Percentiles rank a stretch among this genome's conserved stretches.
Evolutionary conservation across 2,797 vertebrate genomes (phyloP).

Genomic region (Labroides dimidiatus): DNA sequence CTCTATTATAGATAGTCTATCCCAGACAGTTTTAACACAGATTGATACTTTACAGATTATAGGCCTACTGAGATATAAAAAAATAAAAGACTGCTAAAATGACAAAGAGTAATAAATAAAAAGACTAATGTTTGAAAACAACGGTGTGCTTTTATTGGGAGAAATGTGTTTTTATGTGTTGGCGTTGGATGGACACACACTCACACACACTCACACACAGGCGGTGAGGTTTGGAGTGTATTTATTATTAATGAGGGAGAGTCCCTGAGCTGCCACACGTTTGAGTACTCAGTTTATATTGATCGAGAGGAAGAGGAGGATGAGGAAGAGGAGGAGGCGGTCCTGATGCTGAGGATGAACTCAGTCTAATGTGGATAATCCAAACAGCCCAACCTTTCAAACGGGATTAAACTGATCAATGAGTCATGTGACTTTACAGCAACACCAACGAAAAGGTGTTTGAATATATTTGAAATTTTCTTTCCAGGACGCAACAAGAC

Average conservation of each 20-base stretch:
- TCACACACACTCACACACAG: conserved; percentile 34
- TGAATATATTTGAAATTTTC: too few species aligned
- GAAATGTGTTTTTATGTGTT: not conserved
- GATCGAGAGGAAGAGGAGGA: conserved; percentile 38
- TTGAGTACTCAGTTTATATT: conserved; percentile 61
- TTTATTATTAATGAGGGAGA: conserved; percentile 79
- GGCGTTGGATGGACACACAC: conserved; percentile 5
- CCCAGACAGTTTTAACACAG: conserved; percentile 58
- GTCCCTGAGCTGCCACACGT: conserved; percentile 55
- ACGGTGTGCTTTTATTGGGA: conserved; percentile 77
- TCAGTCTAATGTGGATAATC: conserved; percentile 11
- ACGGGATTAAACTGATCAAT: not conserved
- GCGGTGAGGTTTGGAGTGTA: conserved; percentile 8
- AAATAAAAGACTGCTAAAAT: conserved; percentile 86
- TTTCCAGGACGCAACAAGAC: too few species aligned
- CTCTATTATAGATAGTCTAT: conserved; percentile 83
- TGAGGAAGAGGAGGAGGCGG: not conserved
- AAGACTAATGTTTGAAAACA: conserved; percentile 92
- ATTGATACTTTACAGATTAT: conserved; percentile 85
- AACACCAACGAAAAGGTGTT: not conserved
- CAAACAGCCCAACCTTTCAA: not conserved
- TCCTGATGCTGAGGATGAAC: conserved; percentile 4
- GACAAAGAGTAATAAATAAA: conserved; percentile 93
- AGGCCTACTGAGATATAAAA: conserved; percentile 67
- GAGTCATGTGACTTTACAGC: not conserved